A percentile compares a stretch with the other conserved stretches of the same genome.
Conservation (phyloP, 2,113 vertebrate species). For the Pituophis catenifer region DNA sequence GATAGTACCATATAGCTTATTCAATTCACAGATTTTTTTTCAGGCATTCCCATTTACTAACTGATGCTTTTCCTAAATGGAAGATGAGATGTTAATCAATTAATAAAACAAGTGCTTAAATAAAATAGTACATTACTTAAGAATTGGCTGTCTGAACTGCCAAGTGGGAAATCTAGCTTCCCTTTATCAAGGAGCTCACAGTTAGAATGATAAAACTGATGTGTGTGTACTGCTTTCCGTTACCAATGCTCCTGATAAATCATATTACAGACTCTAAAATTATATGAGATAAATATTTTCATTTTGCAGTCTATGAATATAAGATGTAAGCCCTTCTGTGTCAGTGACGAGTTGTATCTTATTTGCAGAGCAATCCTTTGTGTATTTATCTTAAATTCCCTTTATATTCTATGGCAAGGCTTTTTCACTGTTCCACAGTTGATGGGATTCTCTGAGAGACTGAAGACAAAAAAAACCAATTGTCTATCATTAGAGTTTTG, state of each 20-base stretch:
- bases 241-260: background rate
- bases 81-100: background rate
- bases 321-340: background rate
- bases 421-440: background rate
- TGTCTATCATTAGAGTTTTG: background rate
- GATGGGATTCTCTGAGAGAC: background rate
- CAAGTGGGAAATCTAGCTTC: background rate
- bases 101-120: background rate
- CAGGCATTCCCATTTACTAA: background rate
- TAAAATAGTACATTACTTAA: background rate
- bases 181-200: background rate
- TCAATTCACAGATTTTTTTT: background rate
- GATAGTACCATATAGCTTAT: background rate
- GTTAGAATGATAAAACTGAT: background rate
- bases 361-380: background rate
- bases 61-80: background rate
- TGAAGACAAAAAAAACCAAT: background rate
- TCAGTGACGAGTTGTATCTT: background rate
- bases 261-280: background rate
- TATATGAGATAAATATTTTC: background rate
- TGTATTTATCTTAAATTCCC: background rate
- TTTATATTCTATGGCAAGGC: background rate
- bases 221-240: background rate
- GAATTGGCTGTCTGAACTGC: background rate
- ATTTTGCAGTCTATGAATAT: background rate